Evolutionary conservation across 2,797 vertebrate species (phyloP), one percentile per base, ranked within the genome.

Genomic region (Pelobates cultripes): DNA sequence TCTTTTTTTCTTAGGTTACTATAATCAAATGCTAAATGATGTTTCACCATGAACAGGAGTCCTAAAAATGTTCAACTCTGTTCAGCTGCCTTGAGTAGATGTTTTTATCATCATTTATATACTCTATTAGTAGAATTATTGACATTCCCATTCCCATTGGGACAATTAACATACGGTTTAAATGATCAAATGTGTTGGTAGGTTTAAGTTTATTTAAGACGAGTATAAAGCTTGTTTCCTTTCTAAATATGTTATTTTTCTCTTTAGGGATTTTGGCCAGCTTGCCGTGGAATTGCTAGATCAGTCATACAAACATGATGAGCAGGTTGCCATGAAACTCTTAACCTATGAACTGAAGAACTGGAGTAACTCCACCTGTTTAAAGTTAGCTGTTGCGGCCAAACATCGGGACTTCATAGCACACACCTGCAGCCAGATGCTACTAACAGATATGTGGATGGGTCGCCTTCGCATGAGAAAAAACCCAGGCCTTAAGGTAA

Each of bases 381-480:
- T 99, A 84, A 99, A 99, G 75, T 81, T 99, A 86, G 98, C 98
- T 0, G 98, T 99, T 70, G 97, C 98, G 3, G 98, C 97, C 67
- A 99, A 99, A 85, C 98, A 99, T 87, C 93, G 97, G 6, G 98
- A 99, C 88, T 99, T 99, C 88, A 99, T 99, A 1, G 98, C 98
- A 15, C 98, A 99, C 91, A 99, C 98, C 2, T 99, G 98, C 91
- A 97, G 97, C 89, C 98, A 99, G 92, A 99, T 99, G 98, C 89
- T 99, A 51, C 92, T 99, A 10, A 99, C 97, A 0, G 98, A 99
- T 88, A 99, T 99, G 98, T 99, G 98, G 98, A 99, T 99, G 98
- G 98, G 98, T 17, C 92, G 96, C 61, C 92, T 99, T 40, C 94
- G 97, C 41, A 95, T 99, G 86, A 93, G 98, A 77, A 99, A 99